Evolutionary conservation across 1,140 invertebrate genomes (phyloP).

Genomic region (Macrostomum lignano): DNA sequence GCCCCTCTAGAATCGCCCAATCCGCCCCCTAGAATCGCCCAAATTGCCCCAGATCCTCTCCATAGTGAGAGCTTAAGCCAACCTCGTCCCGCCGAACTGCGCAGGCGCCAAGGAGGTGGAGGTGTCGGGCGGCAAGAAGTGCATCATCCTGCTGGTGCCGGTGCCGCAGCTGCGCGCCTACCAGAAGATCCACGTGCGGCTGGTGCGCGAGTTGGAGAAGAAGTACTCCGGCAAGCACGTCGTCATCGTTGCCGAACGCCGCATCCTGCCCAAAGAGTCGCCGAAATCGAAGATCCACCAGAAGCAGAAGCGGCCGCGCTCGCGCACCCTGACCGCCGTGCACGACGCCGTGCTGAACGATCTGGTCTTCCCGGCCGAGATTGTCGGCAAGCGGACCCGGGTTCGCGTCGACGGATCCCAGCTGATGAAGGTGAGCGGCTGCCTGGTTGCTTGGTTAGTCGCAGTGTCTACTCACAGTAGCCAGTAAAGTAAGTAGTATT

Average conservation of each 20-base stretch:
- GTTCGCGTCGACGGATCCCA: conserved; percentile 77
- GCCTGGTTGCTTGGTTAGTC: too few relatives aligned
- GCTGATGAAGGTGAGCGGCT: too few relatives aligned
- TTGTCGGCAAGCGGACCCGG: conserved; percentile 77
- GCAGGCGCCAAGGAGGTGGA: too few relatives aligned
- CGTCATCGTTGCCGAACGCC: conserved; percentile 78
- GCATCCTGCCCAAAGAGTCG: conserved; percentile 86
- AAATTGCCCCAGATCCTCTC: too few relatives aligned
- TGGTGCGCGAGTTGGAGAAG: conserved; percentile 91
- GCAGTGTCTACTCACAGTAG: too few relatives aligned
- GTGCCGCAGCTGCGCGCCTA: conserved; percentile 82
- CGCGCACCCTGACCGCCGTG: conserved; percentile 74
- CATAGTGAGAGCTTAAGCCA: too few relatives aligned
- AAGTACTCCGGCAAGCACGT: conserved; percentile 97
- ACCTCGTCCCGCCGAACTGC: too few relatives aligned
- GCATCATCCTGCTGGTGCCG: conserved; percentile 89
- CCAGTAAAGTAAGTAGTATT: too few relatives aligned
- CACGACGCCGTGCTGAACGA: conserved; percentile 89
- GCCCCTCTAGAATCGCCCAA: too few relatives aligned
- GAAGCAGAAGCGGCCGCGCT: conserved; percentile 87
- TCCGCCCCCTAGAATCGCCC: too few relatives aligned
- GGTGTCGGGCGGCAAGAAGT: conserved; percentile 16
- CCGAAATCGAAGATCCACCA: conserved; percentile 59
- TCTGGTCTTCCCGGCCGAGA: conserved; percentile 90
- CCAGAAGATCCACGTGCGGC: conserved; percentile 79